Percentiles rank a stretch among this genome's conserved stretches.
These are phyloP conservation scores for Acestrorhynchus altus DNA, from an alignment of 2,797 vertebrate species.

Conservation along the genomic window DNA sequence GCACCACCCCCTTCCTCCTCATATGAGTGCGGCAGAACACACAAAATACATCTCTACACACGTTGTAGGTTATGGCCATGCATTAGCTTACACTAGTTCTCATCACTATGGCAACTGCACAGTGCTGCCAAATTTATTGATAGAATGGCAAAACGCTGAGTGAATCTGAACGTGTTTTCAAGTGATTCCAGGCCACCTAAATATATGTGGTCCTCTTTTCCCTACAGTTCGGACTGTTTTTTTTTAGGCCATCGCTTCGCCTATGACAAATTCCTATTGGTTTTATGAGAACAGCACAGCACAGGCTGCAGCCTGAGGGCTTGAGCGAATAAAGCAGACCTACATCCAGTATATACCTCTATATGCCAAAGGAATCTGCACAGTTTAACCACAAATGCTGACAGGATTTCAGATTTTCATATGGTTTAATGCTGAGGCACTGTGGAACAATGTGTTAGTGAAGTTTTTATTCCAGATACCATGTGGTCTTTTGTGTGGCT, in stretches of 20 bases:
- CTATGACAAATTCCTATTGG: constrained; percentile 22
- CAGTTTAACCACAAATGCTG: constrained; percentile 9
- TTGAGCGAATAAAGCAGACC: constrained; percentile 6
- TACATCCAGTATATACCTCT: constrained; percentile 5
- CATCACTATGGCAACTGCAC: constrained; percentile 68
- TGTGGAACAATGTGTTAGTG: not conserved
- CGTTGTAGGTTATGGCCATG: constrained; percentile 35
- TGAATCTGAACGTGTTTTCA: constrained; percentile 44
- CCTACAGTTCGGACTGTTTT: not conserved
- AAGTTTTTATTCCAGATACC: not conserved
- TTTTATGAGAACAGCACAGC: constrained; percentile 25
- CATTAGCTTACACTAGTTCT: constrained; percentile 54
- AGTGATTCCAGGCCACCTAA: constrained; percentile 25
- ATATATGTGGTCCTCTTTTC: constrained; percentile 29
- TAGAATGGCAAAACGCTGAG: constrained; percentile 40
- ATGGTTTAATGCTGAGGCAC: not conserved
- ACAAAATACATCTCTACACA: constrained; percentile 25
- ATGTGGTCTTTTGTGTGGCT: constrained; percentile 6
- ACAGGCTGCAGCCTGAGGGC: constrained; percentile 11
- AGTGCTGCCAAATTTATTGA: constrained; percentile 56
- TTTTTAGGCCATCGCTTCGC: not conserved
- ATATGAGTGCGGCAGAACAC: constrained; percentile 14
- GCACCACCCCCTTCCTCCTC: not conserved
- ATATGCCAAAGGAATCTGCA: constrained; percentile 7
- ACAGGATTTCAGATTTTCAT: constrained; percentile 14